Evolutionary conservation across 2,888 invertebrate species (phyloP).

Genomic region (Bombylius discolor): DNA sequence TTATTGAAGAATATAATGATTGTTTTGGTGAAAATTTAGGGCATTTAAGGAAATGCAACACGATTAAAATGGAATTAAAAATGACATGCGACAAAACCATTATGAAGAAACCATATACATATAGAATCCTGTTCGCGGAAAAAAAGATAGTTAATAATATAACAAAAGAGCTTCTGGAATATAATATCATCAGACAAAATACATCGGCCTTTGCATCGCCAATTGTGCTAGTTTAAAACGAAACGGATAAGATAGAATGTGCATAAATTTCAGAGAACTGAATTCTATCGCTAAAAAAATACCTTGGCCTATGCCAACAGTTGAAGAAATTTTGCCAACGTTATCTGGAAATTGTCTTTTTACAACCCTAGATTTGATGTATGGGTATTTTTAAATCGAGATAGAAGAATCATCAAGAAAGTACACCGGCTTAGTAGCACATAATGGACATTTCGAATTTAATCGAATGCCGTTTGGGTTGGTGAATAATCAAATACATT

Average conservation of each 20-base stretch:
- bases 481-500: too few species aligned
- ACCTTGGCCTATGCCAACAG: conserved; percentile 13
- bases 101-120: too few species aligned
- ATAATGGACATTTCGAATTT: too few species aligned
- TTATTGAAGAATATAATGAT: too few species aligned
- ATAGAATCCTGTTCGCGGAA: neutral
- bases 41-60: too few species aligned
- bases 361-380: conserved; percentile 4
- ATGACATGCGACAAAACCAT: too few species aligned
- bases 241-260: conserved; percentile 14
- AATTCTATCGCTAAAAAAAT: conserved; percentile 2
- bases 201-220: conserved; percentile 15
- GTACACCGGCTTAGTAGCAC: conserved; percentile 7
- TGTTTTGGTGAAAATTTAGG: too few species aligned
- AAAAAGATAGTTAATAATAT: neutral
- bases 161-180: neutral
- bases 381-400: conserved; percentile 15
- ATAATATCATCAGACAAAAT: neutral
- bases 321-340: conserved; percentile 13
- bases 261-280: neutral
- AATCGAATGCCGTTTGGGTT: too few species aligned
- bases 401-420: conserved; percentile 10
- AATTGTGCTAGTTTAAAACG: conserved; percentile 14
- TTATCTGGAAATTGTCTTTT: neutral
- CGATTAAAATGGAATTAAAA: too few species aligned